Evolutionary conservation across 2,888 invertebrate species (phyloP), one percentile per base, ranked within the genome.

Genomic region (Leptinotarsa haldemani): DNA sequence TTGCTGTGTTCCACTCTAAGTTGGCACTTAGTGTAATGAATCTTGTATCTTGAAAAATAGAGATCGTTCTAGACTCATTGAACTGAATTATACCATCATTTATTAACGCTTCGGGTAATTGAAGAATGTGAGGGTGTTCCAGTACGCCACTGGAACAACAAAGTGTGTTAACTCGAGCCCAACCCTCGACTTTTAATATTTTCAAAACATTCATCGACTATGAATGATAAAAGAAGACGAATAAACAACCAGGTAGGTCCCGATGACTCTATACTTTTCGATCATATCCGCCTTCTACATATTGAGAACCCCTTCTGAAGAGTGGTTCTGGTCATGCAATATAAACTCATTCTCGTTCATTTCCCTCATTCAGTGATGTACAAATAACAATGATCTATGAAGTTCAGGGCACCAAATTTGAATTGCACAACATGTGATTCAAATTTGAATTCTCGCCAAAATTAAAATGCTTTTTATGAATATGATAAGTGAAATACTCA

Each of bases 161-260:
- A 74, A 74, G 71, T 69, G 71, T 74, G 71, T 74, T 74, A 74
- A 70, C 71, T 70, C 74, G 71, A 77, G 82, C 80, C 81, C 79
- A 81, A 80, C 81, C 82, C 81, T 81, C 77, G 78, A 77, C 79
- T 78, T 79, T 83, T 73, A 74, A 78, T 78, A 79, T 76, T 72
- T 74, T 77, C 75, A 74, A 80, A 76, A 76, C 79, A 74, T 79
- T 75, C 78, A 80, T 79, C 78, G 79, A 75, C 79, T 76, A 76
- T 80, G 79, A 80, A 79, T 79, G 80, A 79, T 77, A 75, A 78
- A 78, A 71, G 73, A 75, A 79, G 74, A 78, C 74, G 67, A 77
- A 73, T 73, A 78, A 79, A 74, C 77, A 74, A 63, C 66, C 78
- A 78, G 79, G 80, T 79, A 78, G 78, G 77, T 78, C 80, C 79